Percentiles rank a stretch among this genome's conserved stretches.
Evolutionary conservation across 2,113 vertebrate genomes (phyloP).

Genomic region (Felis chaus): DNA sequence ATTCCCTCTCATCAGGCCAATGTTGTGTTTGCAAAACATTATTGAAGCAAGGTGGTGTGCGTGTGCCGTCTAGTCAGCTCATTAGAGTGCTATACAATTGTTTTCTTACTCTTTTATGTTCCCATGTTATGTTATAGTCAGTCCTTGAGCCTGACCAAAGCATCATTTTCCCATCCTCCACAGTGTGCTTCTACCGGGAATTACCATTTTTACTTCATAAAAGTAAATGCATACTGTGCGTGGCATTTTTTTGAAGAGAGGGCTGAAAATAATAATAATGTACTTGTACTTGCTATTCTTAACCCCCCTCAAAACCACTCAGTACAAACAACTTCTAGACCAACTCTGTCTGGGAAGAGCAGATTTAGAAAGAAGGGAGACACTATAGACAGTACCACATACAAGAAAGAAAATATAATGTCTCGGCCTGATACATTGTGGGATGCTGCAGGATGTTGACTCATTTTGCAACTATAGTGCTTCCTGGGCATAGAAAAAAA

Average conservation of each 20-base stretch:
- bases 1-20: neutral
- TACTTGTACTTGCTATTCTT: constrained; percentile 77
- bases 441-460: constrained; percentile 70
- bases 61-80: neutral
- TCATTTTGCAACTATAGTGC: constrained; percentile 63
- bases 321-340: constrained; percentile 78
- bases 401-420: constrained; percentile 58
- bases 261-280: constrained; percentile 77
- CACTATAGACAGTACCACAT: constrained; percentile 67
- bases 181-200: constrained; percentile 25
- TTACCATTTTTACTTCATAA: constrained; percentile 64
- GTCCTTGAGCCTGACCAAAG: neutral
- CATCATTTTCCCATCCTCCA: constrained; percentile 58
- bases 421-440: constrained; percentile 55
- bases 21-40: neutral
- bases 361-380: constrained; percentile 79
- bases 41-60: neutral
- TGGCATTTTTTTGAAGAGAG: constrained; percentile 62
- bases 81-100: neutral
- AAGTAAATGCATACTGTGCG: constrained; percentile 49
- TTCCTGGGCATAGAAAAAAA: constrained; percentile 15
- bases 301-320: constrained; percentile 70
- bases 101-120: neutral
- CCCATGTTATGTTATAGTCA: neutral
- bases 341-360: constrained; percentile 74